Base-by-base conservation (phyloP, 2,888 invertebrate genomes). In the Miltochrista miniata region DNA sequence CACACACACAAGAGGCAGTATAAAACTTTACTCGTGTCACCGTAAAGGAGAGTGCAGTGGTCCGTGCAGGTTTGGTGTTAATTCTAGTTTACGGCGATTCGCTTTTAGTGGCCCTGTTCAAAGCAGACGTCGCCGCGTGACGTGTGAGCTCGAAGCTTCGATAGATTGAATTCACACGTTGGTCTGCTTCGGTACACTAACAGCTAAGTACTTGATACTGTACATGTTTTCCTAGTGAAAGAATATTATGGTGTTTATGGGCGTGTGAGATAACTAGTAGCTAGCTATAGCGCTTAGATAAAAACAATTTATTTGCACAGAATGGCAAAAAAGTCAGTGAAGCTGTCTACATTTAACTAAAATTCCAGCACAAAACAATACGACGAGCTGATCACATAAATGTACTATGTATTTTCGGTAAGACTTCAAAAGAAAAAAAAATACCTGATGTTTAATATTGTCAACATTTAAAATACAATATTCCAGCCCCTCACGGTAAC, bases 61-160 rank as follows among this genome's bases (percentile, higher is more conserved):
- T 85, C 83, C 79, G 81, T 85, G 84, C 85, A 83, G 83, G 86
- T 87, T 86, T 79, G 83, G 83, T 81, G 78, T 83, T 89, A 87
- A 90, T 87, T 85, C 88, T 87, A 85, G 85, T 89, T 90, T 90
- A 90, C 87, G 85, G 81, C 87, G 81, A 84, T 77, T 83, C 84
- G 87, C 86, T 90, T 90, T 90, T 90, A 89, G 86, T 85, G 83
- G 78, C 74, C 64, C 71, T 84, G 83, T 82, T 80, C 76, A 72
- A 76, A 79, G 76, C 77, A 68, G 53, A 8, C 42, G 44, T 15
- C 45, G 43, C 37, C 33, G 29, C 41, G 13, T 33, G 34, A 50
- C 42, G 46, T 64, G 29, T 13, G 31, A 11, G 49, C 74, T 79
- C 79, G 74, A 76, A 77, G 72, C 72, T 58, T 54, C 72, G 63